phyloP scores from a whole-genome alignment of 2,113 vertebrate genomes.

The Hyaena hyaena region DNA sequence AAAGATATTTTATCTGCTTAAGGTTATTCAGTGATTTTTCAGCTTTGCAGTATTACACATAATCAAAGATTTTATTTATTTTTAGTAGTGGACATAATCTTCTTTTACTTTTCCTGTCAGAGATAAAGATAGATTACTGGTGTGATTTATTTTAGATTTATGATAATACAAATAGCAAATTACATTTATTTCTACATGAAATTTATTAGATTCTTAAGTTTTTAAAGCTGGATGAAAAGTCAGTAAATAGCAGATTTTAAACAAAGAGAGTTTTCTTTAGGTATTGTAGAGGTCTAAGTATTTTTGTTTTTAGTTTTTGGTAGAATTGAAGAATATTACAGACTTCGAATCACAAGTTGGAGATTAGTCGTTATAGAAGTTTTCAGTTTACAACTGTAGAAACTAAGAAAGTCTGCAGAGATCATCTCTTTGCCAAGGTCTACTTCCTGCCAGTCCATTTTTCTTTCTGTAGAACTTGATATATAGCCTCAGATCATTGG shows the following conservation, averaged over 20 bases:
- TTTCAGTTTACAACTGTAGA: background rate
- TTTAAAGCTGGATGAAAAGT: constrained; percentile 6
- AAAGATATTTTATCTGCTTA: constrained; percentile 8
- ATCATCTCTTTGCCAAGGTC: background rate
- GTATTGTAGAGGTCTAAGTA: background rate
- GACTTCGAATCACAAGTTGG: background rate
- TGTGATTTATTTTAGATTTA: constrained; percentile 34
- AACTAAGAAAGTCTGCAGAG: background rate
- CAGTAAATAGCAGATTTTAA: constrained; percentile 11
- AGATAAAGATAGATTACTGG: background rate
- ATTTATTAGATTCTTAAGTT: background rate
- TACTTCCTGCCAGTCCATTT: background rate
- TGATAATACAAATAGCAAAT: background rate
- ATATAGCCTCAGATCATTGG: background rate
- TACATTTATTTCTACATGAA: constrained; percentile 1
- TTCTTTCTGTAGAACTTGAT: constrained; percentile 4
- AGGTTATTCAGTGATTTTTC: constrained; percentile 6
- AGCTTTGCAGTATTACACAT: background rate
- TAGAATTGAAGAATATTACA: background rate
- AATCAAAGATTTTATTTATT: constrained; percentile 5
- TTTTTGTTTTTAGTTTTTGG: background rate
- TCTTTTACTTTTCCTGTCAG: background rate
- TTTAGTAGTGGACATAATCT: background rate
- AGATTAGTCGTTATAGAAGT: background rate
- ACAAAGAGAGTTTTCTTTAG: background rate